Conservation (phyloP, 1,140 invertebrate species). For the Drosophila auraria region DNA sequence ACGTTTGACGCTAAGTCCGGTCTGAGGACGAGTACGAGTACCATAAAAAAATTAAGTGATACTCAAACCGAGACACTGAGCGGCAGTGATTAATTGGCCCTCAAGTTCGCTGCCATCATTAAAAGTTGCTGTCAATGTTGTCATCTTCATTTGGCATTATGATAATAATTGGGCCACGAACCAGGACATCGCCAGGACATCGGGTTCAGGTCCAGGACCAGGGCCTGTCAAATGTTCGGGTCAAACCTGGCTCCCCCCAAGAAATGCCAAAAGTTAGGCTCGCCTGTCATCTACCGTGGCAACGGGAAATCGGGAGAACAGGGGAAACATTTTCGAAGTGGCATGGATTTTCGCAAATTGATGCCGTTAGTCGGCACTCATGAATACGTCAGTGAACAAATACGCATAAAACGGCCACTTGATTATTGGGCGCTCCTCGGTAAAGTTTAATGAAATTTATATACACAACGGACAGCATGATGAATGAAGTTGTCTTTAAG, state of each 20-base stretch:
- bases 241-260: slow-evolving; percentile 6
- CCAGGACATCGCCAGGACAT: slow-evolving; percentile 25
- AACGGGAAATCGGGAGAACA: background rate
- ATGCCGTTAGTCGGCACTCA: slow-evolving; percentile 70
- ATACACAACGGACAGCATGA: slow-evolving; percentile 66
- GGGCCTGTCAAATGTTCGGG: slow-evolving; percentile 65
- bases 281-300: slow-evolving; percentile 24
- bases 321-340: slow-evolving; percentile 1
- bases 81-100: slow-evolving; percentile 78
- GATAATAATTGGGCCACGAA: slow-evolving; percentile 73
- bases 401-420: slow-evolving; percentile 70
- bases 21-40: slow-evolving; percentile 48
- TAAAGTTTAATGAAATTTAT: slow-evolving; percentile 79
- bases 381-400: slow-evolving; percentile 76
- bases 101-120: slow-evolving; percentile 63
- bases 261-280: slow-evolving; percentile 52
- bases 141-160: slow-evolving; percentile 83
- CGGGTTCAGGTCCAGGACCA: slow-evolving; percentile 19
- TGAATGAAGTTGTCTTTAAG: slow-evolving; percentile 60
- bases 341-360: slow-evolving; percentile 52
- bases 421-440: slow-evolving; percentile 52
- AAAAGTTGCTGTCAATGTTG: slow-evolving; percentile 75
- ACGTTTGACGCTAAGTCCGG: slow-evolving; percentile 45
- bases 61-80: slow-evolving; percentile 51
- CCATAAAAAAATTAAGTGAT: slow-evolving; percentile 76